Evolutionary conservation across 2,888 invertebrate species (phyloP).

Genomic region (Caprella mutica): DNA sequence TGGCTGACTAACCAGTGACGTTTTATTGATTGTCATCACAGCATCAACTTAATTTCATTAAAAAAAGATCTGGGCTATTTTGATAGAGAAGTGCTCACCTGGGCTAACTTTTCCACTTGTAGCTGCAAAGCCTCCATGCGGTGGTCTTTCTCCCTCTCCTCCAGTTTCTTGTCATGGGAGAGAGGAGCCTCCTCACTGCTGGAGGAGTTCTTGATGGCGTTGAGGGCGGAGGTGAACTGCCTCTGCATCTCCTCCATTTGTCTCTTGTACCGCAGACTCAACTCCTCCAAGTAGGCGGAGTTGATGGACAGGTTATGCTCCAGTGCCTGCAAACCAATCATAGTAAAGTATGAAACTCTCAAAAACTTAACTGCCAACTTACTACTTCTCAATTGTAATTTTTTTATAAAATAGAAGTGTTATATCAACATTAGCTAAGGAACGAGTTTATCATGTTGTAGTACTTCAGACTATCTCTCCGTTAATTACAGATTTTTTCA

Average conservation of each 20-base stretch:
- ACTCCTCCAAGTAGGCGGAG: slow-evolving; percentile 88
- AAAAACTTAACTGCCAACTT: no score
- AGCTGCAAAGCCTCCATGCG: slow-evolving; percentile 21
- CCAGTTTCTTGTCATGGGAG: slow-evolving; percentile 19
- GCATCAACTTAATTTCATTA: not conserved
- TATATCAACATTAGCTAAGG: no score
- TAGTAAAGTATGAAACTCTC: no score
- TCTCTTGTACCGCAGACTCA: slow-evolving; percentile 86
- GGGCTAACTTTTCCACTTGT: slow-evolving; percentile 12
- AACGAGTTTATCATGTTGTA: no score
- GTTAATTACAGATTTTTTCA: not conserved
- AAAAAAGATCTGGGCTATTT: not conserved
- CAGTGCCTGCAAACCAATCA: slow-evolving; percentile 59
- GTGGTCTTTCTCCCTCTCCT: slow-evolving; percentile 11
- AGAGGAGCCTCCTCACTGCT: no score
- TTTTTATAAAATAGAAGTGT: no score
- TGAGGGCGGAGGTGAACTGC: slow-evolving; percentile 32
- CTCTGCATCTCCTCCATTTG: slow-evolving; percentile 68
- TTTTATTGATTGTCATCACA: no score
- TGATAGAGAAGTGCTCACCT: not conserved
- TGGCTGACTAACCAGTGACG: no score
- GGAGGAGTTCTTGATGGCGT: slow-evolving; percentile 27
- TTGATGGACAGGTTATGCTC: slow-evolving; percentile 95
- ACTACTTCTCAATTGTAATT: no score
- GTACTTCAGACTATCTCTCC: no score